Percentiles rank a stretch among this genome's conserved stretches.
These are phyloP conservation scores for Chiroxiphia lanceolata DNA, from an alignment of 2,797 vertebrate genomes.

Conservation along the genomic window DNA sequence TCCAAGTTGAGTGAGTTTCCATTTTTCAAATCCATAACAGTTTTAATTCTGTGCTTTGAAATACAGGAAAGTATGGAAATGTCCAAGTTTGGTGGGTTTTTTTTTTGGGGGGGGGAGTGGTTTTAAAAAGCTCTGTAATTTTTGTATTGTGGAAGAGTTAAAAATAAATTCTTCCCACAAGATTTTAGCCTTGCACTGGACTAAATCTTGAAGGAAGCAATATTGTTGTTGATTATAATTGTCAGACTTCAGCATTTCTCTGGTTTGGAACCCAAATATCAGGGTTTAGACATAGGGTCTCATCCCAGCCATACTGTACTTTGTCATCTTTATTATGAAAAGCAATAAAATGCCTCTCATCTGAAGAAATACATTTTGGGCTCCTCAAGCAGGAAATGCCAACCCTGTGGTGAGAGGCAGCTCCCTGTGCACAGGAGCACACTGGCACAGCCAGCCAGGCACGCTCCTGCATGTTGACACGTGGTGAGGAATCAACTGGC, in stretches of 20 bases:
- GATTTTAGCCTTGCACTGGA: not conserved
- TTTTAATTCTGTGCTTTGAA: slow-evolving; percentile 26
- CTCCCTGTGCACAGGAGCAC: not conserved
- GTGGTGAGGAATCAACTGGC: not conserved
- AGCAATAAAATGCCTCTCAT: not conserved
- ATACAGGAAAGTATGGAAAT: not conserved
- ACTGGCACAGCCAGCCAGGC: fast-evolving
- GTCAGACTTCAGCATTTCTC: not conserved
- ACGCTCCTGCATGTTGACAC: fast-evolving
- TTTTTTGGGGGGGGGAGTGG: fast-evolving
- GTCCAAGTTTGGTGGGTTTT: not conserved
- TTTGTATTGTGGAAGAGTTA: not conserved
- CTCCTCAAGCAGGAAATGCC: not conserved
- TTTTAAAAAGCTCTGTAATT: slow-evolving; percentile 29
- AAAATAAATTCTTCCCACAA: slow-evolving; percentile 35
- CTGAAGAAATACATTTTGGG: not conserved
- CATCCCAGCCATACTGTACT: not conserved
- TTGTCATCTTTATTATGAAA: not conserved
- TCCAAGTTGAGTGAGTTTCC: not conserved
- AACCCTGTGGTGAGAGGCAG: fast-evolving
- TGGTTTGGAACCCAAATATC: not conserved
- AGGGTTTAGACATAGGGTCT: not conserved
- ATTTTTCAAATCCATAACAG: not conserved
- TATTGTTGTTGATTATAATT: not conserved
- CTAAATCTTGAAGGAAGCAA: not conserved